These are phyloP conservation scores for Hymenochirus boettgeri DNA, from an alignment of 2,113 vertebrate genomes.

Conservation along the genomic window DNA sequence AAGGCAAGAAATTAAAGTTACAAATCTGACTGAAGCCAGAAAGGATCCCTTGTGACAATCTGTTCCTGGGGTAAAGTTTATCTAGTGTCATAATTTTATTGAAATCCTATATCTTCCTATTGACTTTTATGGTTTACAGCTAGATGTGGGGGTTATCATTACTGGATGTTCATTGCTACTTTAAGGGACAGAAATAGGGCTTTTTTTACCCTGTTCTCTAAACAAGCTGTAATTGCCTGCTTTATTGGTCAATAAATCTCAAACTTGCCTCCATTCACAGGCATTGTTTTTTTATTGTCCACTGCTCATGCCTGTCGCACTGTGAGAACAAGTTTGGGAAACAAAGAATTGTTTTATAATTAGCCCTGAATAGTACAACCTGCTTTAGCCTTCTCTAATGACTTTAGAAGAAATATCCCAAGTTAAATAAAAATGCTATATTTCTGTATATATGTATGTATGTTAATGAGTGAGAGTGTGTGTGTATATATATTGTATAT, in stretches of 20 bases:
- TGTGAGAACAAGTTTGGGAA: conserved; percentile 1
- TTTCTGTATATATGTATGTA: conserved; percentile 49
- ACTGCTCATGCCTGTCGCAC: conserved; percentile 29
- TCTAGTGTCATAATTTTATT: conserved; percentile 71
- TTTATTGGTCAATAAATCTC: conserved; percentile 69
- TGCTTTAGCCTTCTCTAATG: conserved; percentile 47
- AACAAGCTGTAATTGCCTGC: conserved; percentile 61
- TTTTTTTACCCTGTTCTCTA: conserved; percentile 50
- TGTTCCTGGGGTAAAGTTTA: conserved; percentile 67
- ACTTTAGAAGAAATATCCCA: conserved; percentile 50
- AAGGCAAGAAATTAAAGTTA: conserved; percentile 71
- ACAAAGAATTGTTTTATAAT: conserved; percentile 55
- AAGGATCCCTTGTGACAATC: conserved; percentile 57
- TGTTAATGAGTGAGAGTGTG: conserved; percentile 31
- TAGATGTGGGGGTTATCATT: conserved; percentile 56
- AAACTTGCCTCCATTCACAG: conserved; percentile 45
- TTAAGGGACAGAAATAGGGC: conserved; percentile 46
- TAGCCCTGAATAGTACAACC: conserved; percentile 43
- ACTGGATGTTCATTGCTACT: conserved; percentile 46
- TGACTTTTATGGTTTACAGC: conserved; percentile 65
- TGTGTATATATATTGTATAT: too few relatives aligned
- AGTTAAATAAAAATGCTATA: conserved; percentile 44
- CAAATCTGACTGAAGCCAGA: conserved; percentile 66
- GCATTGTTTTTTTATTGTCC: conserved; percentile 22
- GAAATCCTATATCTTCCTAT: conserved; percentile 72